Conservation (phyloP, 2,888 invertebrate species). For the Danaus chrysippus region DNA sequence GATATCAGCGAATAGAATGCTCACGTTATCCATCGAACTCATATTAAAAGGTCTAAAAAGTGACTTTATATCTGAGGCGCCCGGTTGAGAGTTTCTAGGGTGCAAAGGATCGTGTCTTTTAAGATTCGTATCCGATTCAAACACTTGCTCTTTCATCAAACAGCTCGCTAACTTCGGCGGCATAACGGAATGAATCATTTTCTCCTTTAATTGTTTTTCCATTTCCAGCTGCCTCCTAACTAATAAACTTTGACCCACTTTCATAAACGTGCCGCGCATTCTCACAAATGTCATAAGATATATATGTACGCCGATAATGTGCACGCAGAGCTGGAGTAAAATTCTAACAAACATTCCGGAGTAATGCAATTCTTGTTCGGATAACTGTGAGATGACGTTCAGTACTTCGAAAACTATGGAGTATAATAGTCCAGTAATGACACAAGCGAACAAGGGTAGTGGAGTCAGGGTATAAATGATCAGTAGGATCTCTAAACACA, state of each 20-base stretch:
- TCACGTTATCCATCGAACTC: conserved; percentile 97
- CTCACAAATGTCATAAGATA: conserved; percentile 95
- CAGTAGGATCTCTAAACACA: conserved; percentile 92
- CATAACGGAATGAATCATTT: conserved; percentile 99
- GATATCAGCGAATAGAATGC: conserved; percentile 98
- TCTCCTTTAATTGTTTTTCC: conserved; percentile 96
- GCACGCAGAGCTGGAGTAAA: conserved; percentile 92
- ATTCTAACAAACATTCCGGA: conserved; percentile 83
- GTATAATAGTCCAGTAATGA: conserved; percentile 87
- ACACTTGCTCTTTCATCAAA: conserved; percentile 87
- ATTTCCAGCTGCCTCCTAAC: conserved; percentile 93
- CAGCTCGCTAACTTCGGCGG: conserved; percentile 94
- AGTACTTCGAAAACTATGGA: conserved; percentile 92
- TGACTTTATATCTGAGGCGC: conserved; percentile 85
- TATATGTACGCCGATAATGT: conserved; percentile 95
- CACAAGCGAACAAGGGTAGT: conserved; percentile 91
- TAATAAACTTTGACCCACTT: conserved; percentile 94
- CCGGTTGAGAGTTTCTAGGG: conserved; percentile 75
- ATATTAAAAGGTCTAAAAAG: conserved; percentile 97
- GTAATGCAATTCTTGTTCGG: conserved; percentile 73
- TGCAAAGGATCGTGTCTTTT: conserved; percentile 65
- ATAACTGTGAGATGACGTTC: conserved; percentile 74
- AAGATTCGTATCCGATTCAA: conserved; percentile 77
- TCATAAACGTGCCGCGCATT: conserved; percentile 97
- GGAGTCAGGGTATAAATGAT: conserved; percentile 96